These are phyloP conservation scores for Neodiprion virginianus DNA, from an alignment of 1,140 invertebrate genomes.

Conservation along the genomic window DNA sequence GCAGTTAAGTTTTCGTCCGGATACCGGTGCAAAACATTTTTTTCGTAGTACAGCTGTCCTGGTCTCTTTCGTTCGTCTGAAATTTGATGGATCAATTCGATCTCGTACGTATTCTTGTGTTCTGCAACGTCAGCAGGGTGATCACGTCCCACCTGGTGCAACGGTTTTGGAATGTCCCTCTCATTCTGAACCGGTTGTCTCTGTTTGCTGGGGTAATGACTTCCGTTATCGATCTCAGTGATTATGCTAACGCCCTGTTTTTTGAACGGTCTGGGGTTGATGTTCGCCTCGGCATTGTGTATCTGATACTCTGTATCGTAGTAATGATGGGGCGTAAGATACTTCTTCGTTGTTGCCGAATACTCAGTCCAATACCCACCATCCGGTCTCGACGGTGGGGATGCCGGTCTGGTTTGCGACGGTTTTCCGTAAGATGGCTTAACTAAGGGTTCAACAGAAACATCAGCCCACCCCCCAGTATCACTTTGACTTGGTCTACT, in stretches of 20 bases:
- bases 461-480: neutral
- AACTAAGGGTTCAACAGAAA: neutral
- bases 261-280: slow-evolving; percentile 5
- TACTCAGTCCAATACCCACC: neutral
- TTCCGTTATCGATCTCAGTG: neutral
- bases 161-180: slow-evolving; percentile 30
- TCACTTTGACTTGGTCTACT: neutral
- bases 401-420: neutral
- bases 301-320: neutral
- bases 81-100: neutral
- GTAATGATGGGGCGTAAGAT: neutral
- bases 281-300: slow-evolving; percentile 4
- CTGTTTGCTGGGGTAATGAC: neutral
- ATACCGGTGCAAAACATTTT: slow-evolving; percentile 64
- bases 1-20: slow-evolving; percentile 46
- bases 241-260: slow-evolving; percentile 7
- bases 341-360: neutral
- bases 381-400: neutral
- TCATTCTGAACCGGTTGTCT: neutral
- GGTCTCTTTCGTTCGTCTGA: slow-evolving; percentile 17
- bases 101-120: slow-evolving; percentile 14
- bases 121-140: neutral
- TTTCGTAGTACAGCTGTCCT: slow-evolving; percentile 64
- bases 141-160: slow-evolving; percentile 12
- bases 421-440: neutral